phyloP scores from a whole-genome alignment of 2,888 invertebrate genomes.

The Drosophila helvetica region DNA sequence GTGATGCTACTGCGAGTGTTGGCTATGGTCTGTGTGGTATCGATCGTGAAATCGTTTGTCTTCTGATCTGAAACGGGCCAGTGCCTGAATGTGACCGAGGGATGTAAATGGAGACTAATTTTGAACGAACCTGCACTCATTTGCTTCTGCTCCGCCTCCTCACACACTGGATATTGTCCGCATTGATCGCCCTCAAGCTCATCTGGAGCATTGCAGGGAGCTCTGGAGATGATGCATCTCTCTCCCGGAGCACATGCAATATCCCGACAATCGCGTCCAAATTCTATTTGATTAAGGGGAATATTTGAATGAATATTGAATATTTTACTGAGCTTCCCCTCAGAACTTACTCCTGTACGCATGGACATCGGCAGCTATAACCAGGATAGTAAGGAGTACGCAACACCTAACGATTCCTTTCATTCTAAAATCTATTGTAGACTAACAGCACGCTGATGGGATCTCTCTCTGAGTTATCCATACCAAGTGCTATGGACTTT shows the following conservation, averaged over 20 bases:
- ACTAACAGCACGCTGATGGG: slow-evolving; percentile 4
- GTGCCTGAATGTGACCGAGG: slow-evolving; percentile 23
- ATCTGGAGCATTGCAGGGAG: slow-evolving; percentile 46
- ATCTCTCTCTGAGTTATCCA: slow-evolving; percentile 2
- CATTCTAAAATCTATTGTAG: slow-evolving; percentile 10
- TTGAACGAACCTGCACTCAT: slow-evolving; percentile 44
- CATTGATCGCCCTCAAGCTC: slow-evolving; percentile 46
- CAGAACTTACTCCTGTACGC: slow-evolving; percentile 45
- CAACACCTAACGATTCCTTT: neutral
- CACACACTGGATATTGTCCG: slow-evolving; percentile 55
- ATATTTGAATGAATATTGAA: neutral
- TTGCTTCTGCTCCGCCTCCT: slow-evolving; percentile 8
- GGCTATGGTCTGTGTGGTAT: slow-evolving; percentile 68
- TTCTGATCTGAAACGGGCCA: neutral
- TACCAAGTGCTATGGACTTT: neutral
- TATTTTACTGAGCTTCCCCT: neutral
- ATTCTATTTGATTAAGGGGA: slow-evolving; percentile 26
- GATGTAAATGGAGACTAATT: neutral
- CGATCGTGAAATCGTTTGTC: slow-evolving; percentile 37
- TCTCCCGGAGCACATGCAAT: slow-evolving; percentile 43
- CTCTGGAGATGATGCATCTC: slow-evolving; percentile 38
- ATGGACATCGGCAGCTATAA: neutral
- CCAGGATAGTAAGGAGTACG: neutral
- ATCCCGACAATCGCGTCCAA: slow-evolving; percentile 54
- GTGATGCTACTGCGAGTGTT: slow-evolving; percentile 53